Percentiles rank a stretch among this genome's conserved stretches.
These are phyloP conservation scores for Amblyopsis hoosieri DNA, from an alignment of 2,797 vertebrate genomes.

Conservation along the genomic window DNA sequence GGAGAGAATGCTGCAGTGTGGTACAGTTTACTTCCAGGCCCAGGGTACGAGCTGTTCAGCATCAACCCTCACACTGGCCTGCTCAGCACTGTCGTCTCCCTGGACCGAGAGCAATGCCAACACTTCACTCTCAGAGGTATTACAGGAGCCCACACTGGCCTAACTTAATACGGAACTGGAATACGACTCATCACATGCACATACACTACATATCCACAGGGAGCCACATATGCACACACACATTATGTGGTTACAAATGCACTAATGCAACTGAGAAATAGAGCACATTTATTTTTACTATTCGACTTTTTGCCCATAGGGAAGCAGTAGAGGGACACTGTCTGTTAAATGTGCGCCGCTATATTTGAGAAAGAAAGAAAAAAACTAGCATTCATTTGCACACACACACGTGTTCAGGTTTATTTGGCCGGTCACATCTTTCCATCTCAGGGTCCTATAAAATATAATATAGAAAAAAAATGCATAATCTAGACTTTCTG, in stretches of 20 bases:
- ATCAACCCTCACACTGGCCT: constrained; percentile 84
- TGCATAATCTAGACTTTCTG: constrained; percentile 9
- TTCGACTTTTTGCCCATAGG: too few species aligned
- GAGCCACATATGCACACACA: background rate
- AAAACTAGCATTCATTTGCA: background rate
- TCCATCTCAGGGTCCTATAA: constrained; percentile 17
- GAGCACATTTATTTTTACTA: too few species aligned
- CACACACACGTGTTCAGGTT: constrained; percentile 4
- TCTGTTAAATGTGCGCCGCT: background rate
- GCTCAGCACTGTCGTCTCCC: constrained; percentile 74
- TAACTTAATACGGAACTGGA: background rate
- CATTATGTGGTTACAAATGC: background rate
- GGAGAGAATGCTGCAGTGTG: constrained; percentile 72
- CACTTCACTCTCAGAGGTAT: constrained; percentile 85
- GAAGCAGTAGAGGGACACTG: too few species aligned
- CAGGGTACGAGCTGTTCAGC: constrained; percentile 82
- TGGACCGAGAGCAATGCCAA: constrained; percentile 87
- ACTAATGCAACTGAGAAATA: too few species aligned
- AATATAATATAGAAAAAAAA: constrained; percentile 4
- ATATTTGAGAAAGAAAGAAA: background rate
- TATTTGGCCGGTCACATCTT: constrained; percentile 21
- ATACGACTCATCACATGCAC: background rate
- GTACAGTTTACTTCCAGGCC: constrained; percentile 82
- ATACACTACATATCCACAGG: background rate
- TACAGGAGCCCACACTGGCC: background rate